Conservation (phyloP, 2,888 invertebrate genomes). For the Epistrophe eligans region DNA sequence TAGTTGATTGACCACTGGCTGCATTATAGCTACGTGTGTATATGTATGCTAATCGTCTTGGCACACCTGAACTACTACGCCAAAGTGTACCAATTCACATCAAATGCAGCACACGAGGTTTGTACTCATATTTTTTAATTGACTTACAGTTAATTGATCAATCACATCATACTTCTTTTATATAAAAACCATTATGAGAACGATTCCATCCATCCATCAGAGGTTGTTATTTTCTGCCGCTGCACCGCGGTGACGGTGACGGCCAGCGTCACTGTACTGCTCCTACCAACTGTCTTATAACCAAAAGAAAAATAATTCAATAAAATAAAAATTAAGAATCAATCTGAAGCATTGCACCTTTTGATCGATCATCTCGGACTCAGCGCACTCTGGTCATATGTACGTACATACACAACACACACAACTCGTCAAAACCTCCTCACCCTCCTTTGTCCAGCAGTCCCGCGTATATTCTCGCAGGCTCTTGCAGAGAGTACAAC, state of each 20-base stretch:
- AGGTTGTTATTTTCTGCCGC: constrained; percentile 21
- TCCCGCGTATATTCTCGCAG: not conserved
- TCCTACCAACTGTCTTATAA: not conserved
- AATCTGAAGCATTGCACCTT: constrained; percentile 68
- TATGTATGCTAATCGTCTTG: constrained; percentile 44
- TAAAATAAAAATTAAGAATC: constrained; percentile 45
- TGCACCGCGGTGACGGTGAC: constrained; percentile 3
- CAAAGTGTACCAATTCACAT: constrained; percentile 59
- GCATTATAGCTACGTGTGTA: no score
- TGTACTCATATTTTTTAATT: constrained; percentile 44
- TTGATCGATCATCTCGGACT: constrained; percentile 67
- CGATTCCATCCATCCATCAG: constrained; percentile 66
- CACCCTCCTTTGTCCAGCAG: not conserved
- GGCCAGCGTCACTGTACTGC: not conserved
- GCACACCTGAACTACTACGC: constrained; percentile 63
- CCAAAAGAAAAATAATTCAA: constrained; percentile 16
- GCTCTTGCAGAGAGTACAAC: constrained; percentile 7
- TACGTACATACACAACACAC: constrained; percentile 39
- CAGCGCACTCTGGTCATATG: constrained; percentile 37
- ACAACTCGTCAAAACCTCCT: constrained; percentile 48
- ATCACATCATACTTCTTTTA: constrained; percentile 47
- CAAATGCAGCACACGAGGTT: constrained; percentile 13
- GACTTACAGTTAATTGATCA: constrained; percentile 70
- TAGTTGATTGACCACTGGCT: constrained; percentile 70
- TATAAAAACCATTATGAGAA: not conserved